Conservation (phyloP, 1,140 invertebrate genomes). For the Plodia interpunctella region DNA sequence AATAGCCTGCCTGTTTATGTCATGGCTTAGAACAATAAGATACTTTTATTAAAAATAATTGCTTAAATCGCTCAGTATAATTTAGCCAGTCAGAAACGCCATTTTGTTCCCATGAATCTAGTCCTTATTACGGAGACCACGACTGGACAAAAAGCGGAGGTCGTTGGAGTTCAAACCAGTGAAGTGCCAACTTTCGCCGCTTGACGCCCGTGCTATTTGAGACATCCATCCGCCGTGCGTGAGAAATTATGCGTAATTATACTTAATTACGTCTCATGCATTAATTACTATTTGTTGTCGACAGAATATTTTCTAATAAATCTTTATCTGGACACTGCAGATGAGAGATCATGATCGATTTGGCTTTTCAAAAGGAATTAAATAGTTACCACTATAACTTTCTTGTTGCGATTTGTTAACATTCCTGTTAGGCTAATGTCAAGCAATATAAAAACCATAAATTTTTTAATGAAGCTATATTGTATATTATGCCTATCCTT, state of each 20-base stretch:
- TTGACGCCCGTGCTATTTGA: neutral
- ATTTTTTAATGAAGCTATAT: no score
- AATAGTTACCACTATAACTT: no score
- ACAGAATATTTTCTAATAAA: no score
- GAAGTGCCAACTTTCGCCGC: neutral
- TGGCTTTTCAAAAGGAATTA: no score
- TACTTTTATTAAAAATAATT: neutral
- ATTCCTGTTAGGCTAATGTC: no score
- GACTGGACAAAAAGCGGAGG: neutral
- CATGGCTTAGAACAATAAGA: neutral
- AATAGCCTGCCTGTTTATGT: no score
- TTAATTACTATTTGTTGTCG: neutral
- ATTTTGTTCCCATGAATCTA: neutral
- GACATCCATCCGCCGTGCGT: neutral
- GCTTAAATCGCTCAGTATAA: neutral
- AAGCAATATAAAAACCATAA: no score
- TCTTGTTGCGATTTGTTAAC: no score
- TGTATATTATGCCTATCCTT: no score
- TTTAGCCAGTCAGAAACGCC: neutral
- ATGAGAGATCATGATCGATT: no score
- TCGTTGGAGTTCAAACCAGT: neutral
- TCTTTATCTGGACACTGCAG: no score
- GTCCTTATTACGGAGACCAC: neutral
- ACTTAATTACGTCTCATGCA: neutral
- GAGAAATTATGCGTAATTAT: neutral